Evolutionary conservation across 2,888 invertebrate genomes (phyloP).

Genomic region (Ennomos erosarius): DNA sequence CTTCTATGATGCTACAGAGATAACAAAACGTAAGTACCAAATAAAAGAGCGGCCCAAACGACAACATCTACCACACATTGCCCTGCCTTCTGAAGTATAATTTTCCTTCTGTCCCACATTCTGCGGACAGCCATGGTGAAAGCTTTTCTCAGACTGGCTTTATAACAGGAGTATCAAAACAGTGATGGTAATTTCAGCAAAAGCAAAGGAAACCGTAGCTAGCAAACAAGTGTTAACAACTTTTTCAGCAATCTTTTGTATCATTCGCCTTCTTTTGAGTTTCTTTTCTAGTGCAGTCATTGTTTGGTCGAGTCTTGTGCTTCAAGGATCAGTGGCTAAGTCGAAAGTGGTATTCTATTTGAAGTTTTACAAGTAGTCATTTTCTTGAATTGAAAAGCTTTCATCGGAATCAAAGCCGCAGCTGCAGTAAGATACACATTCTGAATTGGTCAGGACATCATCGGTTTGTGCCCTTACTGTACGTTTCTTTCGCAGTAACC

Average conservation of each 20-base stretch:
- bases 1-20: constrained; percentile 35
- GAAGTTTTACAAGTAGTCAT: too few species aligned
- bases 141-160: background rate
- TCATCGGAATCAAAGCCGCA: constrained; percentile 39
- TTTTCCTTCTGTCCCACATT: constrained; percentile 53
- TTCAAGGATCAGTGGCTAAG: too few species aligned
- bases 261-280: constrained; percentile 47
- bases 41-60: constrained; percentile 56
- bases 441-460: constrained; percentile 43
- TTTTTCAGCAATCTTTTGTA: constrained; percentile 59
- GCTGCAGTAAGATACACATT: constrained; percentile 58
- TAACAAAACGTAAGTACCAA: constrained; percentile 59
- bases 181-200: constrained; percentile 65
- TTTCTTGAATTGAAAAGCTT: too few species aligned
- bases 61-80: constrained; percentile 50
- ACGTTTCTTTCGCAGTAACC: constrained; percentile 25
- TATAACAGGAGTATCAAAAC: constrained; percentile 58
- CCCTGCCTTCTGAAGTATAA: constrained; percentile 45
- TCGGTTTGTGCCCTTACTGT: constrained; percentile 45
- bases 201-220: constrained; percentile 63
- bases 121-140: constrained; percentile 52
- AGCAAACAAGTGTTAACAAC: constrained; percentile 60
- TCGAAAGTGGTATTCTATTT: too few species aligned
- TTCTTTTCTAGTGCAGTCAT: constrained; percentile 60
- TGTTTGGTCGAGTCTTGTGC: too few species aligned